Percentiles rank a stretch among this genome's conserved stretches.
Conservation (phyloP, 2,113 vertebrate species). For the Halichoerus grypus region DNA sequence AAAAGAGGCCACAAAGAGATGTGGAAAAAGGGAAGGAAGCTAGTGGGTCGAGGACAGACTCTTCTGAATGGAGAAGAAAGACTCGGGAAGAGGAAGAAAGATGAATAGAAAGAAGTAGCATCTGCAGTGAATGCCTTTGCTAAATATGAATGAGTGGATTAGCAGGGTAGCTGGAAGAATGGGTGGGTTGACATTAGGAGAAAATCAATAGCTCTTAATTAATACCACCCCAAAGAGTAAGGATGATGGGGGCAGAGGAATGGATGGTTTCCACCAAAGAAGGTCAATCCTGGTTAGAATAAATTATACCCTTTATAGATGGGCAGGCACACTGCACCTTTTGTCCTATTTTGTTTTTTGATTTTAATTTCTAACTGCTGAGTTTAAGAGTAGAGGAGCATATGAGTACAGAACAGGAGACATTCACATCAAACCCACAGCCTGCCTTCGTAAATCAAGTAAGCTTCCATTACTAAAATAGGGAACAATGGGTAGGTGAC, state of each 20-base stretch:
- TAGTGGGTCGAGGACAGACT: constrained; percentile 72
- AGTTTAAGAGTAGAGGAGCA: neutral
- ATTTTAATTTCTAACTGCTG: neutral
- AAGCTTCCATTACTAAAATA: neutral
- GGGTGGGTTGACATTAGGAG: constrained; percentile 18
- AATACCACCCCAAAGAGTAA: constrained; percentile 45
- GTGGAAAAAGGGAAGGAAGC: constrained; percentile 60
- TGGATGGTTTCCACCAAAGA: constrained; percentile 41
- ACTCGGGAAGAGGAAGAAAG: constrained; percentile 24
- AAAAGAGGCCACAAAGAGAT: constrained; percentile 75
- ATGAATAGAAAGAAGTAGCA: neutral
- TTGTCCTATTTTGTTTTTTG: neutral
- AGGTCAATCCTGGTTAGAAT: constrained; percentile 18
- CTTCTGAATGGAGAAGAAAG: constrained; percentile 54
- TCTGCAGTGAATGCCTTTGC: constrained; percentile 1
- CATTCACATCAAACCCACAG: neutral
- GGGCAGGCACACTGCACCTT: neutral
- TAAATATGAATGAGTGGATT: neutral
- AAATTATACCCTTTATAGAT: neutral
- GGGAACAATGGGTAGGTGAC: neutral
- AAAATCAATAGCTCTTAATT: constrained; percentile 70
- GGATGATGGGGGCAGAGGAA: constrained; percentile 33
- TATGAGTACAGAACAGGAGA: neutral
- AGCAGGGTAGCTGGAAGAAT: neutral
- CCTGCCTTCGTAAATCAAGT: constrained; percentile 4